Evolutionary conservation across 2,113 vertebrate genomes (phyloP).

Genomic region (Hydrochoerus hydrochaeris): DNA sequence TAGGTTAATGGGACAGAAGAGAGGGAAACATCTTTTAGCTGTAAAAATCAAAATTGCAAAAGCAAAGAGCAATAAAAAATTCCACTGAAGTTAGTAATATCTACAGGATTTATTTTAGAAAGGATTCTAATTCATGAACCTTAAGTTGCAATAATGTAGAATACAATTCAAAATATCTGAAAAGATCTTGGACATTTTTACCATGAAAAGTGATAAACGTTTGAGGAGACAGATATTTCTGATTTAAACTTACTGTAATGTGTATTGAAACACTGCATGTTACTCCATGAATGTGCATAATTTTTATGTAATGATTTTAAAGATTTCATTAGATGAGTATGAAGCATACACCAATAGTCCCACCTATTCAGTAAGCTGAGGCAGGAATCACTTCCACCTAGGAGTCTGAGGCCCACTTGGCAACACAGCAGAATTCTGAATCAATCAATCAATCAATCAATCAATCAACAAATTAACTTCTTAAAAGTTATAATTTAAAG

Average conservation of each 20-base stretch:
- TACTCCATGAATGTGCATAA: neutral
- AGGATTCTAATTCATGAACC: neutral
- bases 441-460: neutral
- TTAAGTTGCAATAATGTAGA: neutral
- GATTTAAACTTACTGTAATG: neutral
- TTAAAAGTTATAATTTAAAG: conserved; percentile 19
- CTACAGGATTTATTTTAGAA: neutral
- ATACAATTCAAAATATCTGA: neutral
- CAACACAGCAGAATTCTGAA: neutral
- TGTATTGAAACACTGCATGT: neutral
- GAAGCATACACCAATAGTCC: neutral
- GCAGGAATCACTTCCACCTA: neutral
- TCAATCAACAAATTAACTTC: neutral
- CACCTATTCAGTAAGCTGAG: neutral
- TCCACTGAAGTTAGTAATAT: neutral
- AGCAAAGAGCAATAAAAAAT: neutral
- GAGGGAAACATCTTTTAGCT: neutral
- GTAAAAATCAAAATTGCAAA: neutral
- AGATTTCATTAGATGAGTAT: neutral
- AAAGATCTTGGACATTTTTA: neutral
- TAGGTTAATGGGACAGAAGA: neutral
- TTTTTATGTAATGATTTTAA: neutral
- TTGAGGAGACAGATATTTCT: neutral
- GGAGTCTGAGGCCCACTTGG: neutral
- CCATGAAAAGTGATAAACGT: neutral